phyloP scores from a whole-genome alignment of 2,888 invertebrate species.

The Norana najaformis region DNA sequence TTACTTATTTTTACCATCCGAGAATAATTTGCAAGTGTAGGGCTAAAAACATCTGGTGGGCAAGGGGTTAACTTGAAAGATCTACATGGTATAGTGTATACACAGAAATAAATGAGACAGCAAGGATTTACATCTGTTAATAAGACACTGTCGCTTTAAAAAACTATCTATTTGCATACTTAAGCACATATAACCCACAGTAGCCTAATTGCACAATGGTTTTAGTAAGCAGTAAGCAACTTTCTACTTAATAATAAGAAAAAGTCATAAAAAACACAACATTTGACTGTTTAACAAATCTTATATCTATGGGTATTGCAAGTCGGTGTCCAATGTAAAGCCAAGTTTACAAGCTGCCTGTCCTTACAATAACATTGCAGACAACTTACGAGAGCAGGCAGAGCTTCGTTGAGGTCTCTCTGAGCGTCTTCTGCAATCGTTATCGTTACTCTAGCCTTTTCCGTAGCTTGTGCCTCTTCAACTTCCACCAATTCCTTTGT shows the following conservation, averaged over 20 bases:
- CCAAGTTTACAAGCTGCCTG: no score
- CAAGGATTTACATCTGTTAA: neutral
- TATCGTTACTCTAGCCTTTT: conserved; percentile 71
- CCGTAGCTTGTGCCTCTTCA: conserved; percentile 61
- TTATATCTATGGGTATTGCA: no score
- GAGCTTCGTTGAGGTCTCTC: conserved; percentile 69
- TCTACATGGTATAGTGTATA: neutral
- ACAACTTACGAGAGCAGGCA: conserved; percentile 60
- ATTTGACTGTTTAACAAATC: no score
- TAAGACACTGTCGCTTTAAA: no score
- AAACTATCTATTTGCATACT: neutral
- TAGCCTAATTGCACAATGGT: no score
- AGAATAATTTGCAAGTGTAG: neutral
- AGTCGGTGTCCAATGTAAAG: no score
- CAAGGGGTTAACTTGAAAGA: neutral
- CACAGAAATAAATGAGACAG: neutral
- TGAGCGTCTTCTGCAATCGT: conserved; percentile 77
- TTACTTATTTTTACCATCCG: neutral
- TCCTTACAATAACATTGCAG: neutral
- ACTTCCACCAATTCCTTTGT: conserved; percentile 61
- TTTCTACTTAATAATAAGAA: no score
- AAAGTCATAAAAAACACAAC: no score
- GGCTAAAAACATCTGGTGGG: no score
- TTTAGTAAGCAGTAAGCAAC: no score
- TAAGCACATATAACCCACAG: neutral